Evolutionary conservation across 1,140 invertebrate species (phyloP).

Genomic region (Eupristina koningsbergeri): DNA sequence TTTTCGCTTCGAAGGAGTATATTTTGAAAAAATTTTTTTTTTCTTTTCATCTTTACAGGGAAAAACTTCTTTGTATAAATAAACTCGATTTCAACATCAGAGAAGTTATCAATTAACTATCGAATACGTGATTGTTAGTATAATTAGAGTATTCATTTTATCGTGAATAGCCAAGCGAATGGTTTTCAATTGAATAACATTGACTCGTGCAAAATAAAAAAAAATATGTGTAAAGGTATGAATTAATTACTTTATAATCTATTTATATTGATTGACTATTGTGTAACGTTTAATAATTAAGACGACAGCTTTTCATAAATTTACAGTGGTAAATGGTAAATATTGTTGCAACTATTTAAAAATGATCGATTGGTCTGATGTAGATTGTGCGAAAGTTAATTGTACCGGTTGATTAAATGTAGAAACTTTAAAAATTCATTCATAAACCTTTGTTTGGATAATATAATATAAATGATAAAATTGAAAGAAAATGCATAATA

Average conservation of each 20-base stretch:
- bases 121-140: neutral
- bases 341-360: constrained; percentile 11
- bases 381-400: neutral
- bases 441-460: no score
- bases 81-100: constrained; percentile 44
- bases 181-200: constrained; percentile 26
- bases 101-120: constrained; percentile 20
- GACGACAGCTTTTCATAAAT: neutral
- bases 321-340: neutral
- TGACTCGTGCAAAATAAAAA: constrained; percentile 6
- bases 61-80: constrained; percentile 53
- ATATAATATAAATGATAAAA: no score
- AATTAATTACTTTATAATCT: constrained; percentile 28
- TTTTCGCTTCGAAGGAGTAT: constrained; percentile 23
- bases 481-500: no score
- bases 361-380: neutral
- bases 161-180: neutral
- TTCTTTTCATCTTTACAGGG: neutral
- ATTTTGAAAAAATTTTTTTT: constrained; percentile 31
- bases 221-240: neutral
- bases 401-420: no score
- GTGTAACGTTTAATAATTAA: neutral
- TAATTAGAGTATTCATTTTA: neutral
- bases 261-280: neutral
- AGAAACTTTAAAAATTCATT: no score